Evolutionary conservation across 2,113 vertebrate species (phyloP).

Genomic region (Pitta sordida): DNA sequence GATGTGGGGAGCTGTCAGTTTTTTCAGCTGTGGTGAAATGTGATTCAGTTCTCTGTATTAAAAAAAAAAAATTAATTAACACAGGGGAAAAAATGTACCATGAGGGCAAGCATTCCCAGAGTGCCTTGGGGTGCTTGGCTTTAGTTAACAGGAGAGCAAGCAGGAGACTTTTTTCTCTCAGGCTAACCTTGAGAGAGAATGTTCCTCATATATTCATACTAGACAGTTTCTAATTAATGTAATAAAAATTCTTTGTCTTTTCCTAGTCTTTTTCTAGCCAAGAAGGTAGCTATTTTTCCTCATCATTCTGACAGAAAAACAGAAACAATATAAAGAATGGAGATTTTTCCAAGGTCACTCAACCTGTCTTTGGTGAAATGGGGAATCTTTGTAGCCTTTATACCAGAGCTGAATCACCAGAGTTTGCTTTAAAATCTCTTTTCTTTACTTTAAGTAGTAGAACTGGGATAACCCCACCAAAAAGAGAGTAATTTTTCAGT

Average conservation of each 20-base stretch:
- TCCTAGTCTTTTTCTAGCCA: neutral
- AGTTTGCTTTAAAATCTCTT: neutral
- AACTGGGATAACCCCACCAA: neutral
- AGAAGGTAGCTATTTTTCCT: constrained; percentile 5
- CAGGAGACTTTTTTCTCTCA: neutral
- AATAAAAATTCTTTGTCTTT: neutral
- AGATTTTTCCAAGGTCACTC: constrained; percentile 26
- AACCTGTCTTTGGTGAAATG: neutral
- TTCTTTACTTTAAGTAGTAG: neutral
- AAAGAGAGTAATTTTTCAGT: neutral
- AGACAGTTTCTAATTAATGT: constrained; percentile 31
- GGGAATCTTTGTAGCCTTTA: neutral
- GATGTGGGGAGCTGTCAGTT: constrained; percentile 59
- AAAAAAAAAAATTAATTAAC: constrained; percentile 17
- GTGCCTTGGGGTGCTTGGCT: neutral
- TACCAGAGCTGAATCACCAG: neutral
- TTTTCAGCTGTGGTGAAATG: constrained; percentile 46
- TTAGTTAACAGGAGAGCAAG: neutral
- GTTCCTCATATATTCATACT: neutral
- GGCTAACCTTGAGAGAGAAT: constrained; percentile 24
- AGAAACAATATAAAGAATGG: neutral
- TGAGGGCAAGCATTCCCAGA: neutral
- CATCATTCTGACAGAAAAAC: neutral
- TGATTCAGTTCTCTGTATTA: constrained; percentile 16
- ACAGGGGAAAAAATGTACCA: neutral